A percentile compares a stretch with the other conserved stretches of the same genome.
Evolutionary conservation across 2,113 vertebrate species (phyloP).

Genomic region (Pelmatolapia mariae): DNA sequence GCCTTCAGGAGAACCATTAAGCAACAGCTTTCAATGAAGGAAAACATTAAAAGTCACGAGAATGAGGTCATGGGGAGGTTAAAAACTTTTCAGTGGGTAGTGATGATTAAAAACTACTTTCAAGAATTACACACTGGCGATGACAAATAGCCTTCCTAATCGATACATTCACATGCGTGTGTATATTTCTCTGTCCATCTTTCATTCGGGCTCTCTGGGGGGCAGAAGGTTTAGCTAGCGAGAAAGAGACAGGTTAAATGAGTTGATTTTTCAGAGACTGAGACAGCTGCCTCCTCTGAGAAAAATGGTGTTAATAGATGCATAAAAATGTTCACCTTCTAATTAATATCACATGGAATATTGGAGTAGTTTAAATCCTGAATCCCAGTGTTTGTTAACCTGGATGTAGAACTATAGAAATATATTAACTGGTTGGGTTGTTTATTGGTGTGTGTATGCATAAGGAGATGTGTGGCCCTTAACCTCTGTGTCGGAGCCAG

Average conservation of each 20-base stretch:
- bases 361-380: background rate
- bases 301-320: background rate
- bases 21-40: background rate
- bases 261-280: background rate
- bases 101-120: background rate
- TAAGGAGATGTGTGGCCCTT: background rate
- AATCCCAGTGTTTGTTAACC: background rate
- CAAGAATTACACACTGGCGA: background rate
- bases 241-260: conserved; percentile 3
- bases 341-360: conserved; percentile 17
- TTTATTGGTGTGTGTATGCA: background rate
- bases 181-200: conserved; percentile 8
- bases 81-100: background rate
- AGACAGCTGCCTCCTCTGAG: conserved; percentile 15
- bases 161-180: background rate
- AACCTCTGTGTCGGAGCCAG: background rate
- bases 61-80: background rate
- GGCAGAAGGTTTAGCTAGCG: background rate
- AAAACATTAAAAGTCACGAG: background rate
- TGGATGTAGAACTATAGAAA: background rate
- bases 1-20: background rate
- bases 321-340: conserved; percentile 2
- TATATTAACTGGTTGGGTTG: background rate
- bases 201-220: background rate
- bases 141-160: background rate